Conservation (phyloP, 1,140 invertebrate species). For the Trichonephila clavipes region DNA sequence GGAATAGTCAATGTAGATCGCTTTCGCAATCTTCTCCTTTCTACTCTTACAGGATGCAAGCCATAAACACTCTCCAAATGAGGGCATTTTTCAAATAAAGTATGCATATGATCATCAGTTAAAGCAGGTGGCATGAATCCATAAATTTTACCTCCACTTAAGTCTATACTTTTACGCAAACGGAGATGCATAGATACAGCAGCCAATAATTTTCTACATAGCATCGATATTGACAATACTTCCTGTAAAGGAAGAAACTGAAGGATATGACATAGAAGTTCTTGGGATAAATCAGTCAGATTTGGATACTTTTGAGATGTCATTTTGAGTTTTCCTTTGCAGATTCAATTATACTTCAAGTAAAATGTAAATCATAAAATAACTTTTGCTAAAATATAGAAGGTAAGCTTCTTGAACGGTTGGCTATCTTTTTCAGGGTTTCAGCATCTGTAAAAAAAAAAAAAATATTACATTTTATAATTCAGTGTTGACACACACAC, state of each 20-base stretch:
- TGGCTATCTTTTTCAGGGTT: constrained; percentile 4
- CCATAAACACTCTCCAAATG: constrained; percentile 79
- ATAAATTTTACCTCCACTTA: constrained; percentile 70
- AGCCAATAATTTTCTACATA: constrained; percentile 52
- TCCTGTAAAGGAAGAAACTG: constrained; percentile 68
- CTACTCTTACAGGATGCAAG: constrained; percentile 78
- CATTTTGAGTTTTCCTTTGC: constrained; percentile 33
- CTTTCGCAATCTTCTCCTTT: constrained; percentile 77
- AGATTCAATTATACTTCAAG: constrained; percentile 1
- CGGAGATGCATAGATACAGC: constrained; percentile 65
- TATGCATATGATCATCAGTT: constrained; percentile 78
- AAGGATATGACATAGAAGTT: constrained; percentile 71
- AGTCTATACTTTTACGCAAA: constrained; percentile 64
- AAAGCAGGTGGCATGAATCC: constrained; percentile 78
- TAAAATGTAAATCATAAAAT: neutral
- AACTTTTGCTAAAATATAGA: neutral
- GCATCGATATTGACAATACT: constrained; percentile 46
- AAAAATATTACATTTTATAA: neutral
- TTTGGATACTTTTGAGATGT: neutral
- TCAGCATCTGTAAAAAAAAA: constrained; percentile 34
- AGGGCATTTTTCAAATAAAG: constrained; percentile 78
- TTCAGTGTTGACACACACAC: no score
- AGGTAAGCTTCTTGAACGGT: neutral
- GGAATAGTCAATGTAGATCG: constrained; percentile 78
- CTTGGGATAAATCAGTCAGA: constrained; percentile 64